These are phyloP conservation scores for Alloplasta piceator DNA, from an alignment of 2,888 invertebrate species.

Conservation along the genomic window DNA sequence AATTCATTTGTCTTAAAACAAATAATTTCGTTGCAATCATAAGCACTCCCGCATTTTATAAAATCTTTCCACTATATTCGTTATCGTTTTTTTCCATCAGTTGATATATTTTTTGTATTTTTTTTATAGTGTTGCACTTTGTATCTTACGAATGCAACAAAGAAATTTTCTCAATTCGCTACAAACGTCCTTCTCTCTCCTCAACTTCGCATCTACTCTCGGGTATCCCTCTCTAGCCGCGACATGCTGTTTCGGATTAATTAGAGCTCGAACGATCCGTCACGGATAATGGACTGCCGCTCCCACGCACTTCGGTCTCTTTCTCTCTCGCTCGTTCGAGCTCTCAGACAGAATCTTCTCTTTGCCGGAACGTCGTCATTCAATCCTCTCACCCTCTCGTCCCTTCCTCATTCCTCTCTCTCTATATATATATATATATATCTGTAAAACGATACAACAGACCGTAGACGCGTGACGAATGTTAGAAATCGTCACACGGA, in stretches of 20 bases:
- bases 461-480: conserved; percentile 47
- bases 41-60: too few species aligned
- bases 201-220: conserved; percentile 31
- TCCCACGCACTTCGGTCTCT: conserved; percentile 41
- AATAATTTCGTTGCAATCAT: too few species aligned
- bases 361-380: conserved; percentile 1
- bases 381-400: background rate
- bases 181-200: conserved; percentile 12
- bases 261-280: conserved; percentile 60
- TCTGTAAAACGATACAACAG: conserved; percentile 36
- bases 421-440: conserved; percentile 25
- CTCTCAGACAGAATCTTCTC: conserved; percentile 13
- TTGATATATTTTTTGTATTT: too few species aligned
- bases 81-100: too few species aligned
- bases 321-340: background rate
- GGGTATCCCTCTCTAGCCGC: background rate
- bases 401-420: background rate
- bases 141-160: background rate
- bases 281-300: conserved; percentile 59
- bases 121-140: too few species aligned
- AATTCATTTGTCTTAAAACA: too few species aligned
- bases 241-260: conserved; percentile 52
- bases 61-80: too few species aligned
- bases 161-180: background rate
- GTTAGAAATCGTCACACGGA: conserved; percentile 37